Evolutionary conservation across 1,140 invertebrate species (phyloP).

Genomic region (Lethocerus indicus): DNA sequence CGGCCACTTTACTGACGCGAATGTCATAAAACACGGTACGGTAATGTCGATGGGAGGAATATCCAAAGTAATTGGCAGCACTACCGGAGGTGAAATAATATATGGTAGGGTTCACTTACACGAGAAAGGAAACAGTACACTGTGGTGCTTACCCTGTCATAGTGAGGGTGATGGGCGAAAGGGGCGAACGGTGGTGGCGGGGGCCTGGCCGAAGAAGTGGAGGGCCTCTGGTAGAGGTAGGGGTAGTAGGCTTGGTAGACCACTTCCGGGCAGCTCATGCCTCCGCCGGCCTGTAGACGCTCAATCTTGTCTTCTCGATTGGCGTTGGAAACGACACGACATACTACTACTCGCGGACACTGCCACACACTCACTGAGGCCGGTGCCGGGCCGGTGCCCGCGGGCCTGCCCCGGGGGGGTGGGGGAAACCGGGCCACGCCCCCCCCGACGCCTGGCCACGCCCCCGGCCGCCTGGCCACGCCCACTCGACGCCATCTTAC

Average conservation of each 20-base stretch:
- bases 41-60: too few relatives aligned
- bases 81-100: too few relatives aligned
- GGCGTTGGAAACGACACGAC: too few relatives aligned
- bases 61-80: too few relatives aligned
- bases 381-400: not conserved
- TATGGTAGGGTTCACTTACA: too few relatives aligned
- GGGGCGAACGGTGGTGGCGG: slow-evolving; percentile 17
- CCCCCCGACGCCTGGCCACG: not conserved
- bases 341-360: slow-evolving; percentile 12
- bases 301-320: too few relatives aligned
- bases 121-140: not conserved
- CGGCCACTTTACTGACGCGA: too few relatives aligned
- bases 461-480: not conserved
- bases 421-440: too few relatives aligned
- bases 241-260: slow-evolving; percentile 42
- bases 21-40: too few relatives aligned
- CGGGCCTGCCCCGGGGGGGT: too few relatives aligned
- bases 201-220: slow-evolving; percentile 27
- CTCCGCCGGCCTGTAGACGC: slow-evolving; percentile 2
- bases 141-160: slow-evolving; percentile 32
- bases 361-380: not conserved
- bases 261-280: slow-evolving; percentile 40
- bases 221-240: slow-evolving; percentile 34
- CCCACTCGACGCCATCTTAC: not conserved
- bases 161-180: slow-evolving; percentile 26